phyloP scores from a whole-genome alignment of 2,113 vertebrate species.

The Seriola rivoliana region DNA sequence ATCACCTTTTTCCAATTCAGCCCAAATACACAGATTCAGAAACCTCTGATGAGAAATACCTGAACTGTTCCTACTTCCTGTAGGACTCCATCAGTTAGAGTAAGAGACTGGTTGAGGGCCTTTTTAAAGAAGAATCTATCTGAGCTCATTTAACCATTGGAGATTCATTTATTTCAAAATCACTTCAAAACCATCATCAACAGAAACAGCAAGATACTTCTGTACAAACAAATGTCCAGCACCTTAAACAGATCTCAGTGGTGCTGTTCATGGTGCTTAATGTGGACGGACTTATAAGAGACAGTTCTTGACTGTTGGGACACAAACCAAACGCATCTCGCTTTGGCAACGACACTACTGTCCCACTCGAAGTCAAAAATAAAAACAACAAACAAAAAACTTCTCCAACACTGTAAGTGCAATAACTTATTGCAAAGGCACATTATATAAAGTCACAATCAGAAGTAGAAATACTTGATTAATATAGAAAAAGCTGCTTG shows the following conservation, averaged over 20 bases:
- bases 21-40: not conserved
- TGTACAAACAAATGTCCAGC: conserved; percentile 72
- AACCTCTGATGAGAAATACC: not conserved
- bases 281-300: conserved; percentile 58
- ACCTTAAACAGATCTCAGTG: conserved; percentile 51
- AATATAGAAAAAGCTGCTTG: conserved; percentile 79
- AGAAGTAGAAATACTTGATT: conserved; percentile 77
- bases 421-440: conserved; percentile 89
- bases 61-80: not conserved
- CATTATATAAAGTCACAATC: conserved; percentile 72
- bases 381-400: not conserved
- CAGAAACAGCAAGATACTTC: conserved; percentile 59
- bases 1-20: not conserved
- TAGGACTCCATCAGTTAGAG: not conserved
- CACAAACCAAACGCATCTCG: conserved; percentile 18
- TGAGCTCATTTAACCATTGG: conserved; percentile 33
- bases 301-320: conserved; percentile 37
- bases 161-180: conserved; percentile 79
- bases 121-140: conserved; percentile 21
- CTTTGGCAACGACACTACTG: conserved; percentile 37
- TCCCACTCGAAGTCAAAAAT: conserved; percentile 39
- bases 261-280: conserved; percentile 54
- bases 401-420: conserved; percentile 82
- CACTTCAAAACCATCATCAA: conserved; percentile 64
- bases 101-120: not conserved